Conservation (phyloP, 2,113 vertebrate species). For the Cisticola juncidis region DNA sequence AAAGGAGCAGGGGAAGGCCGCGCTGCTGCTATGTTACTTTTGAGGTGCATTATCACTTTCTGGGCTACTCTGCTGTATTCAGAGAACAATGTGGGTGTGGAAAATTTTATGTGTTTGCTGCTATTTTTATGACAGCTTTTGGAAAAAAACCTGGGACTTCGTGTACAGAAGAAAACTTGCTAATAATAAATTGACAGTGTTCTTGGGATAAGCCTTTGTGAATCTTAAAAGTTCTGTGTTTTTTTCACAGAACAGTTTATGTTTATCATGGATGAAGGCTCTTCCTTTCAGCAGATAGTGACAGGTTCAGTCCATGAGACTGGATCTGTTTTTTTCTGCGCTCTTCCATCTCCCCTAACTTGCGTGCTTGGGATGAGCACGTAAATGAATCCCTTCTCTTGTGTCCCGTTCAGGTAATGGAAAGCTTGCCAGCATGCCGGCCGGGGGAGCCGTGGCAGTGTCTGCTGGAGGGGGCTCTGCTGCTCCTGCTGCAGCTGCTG, state of each 20-base stretch:
- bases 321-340: too few relatives aligned
- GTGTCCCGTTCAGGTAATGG: constrained; percentile 77
- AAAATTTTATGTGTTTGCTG: not conserved
- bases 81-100: not conserved
- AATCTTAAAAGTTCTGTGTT: not conserved
- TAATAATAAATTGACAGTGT: not conserved
- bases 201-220: not conserved
- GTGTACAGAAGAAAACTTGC: not conserved
- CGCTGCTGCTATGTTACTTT: not conserved
- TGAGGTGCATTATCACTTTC: not conserved
- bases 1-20: accelerated
- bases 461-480: constrained; percentile 78
- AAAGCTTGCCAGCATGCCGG: constrained; percentile 90
- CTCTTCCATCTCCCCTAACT: not conserved
- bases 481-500: constrained; percentile 80
- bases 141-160: not conserved
- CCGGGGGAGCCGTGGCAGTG: constrained; percentile 86
- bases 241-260: not conserved
- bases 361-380: not conserved
- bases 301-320: not conserved
- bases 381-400: not conserved
- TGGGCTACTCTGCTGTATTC: not conserved
- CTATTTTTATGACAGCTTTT: not conserved
- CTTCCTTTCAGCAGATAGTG: not conserved
- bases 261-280: not conserved